Base-by-base conservation (phyloP, 2,888 invertebrate genomes). In the Sericinus montela region DNA sequence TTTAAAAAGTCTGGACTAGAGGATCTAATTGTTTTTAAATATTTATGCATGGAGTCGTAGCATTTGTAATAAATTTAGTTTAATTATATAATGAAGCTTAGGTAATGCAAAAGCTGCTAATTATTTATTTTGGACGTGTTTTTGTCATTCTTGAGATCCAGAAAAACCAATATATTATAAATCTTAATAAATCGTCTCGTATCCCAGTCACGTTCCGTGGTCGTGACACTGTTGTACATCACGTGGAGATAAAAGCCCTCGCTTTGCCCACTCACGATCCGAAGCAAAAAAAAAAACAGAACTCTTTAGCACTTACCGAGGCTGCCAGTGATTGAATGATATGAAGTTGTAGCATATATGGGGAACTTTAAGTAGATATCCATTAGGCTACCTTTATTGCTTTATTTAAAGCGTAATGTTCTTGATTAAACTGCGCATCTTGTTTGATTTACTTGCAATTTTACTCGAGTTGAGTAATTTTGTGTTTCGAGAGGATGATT, bases 221-320 rank as follows among this genome's bases (percentile, higher is more conserved):
- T 83, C 87, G 86, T 85, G 87, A 87, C 85, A 80, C 72, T 65
- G 72, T 70, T 30, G 69, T 83, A 81, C 75, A 79, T 86, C 83
- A 83, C 73, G 74, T 58, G 62, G 74, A 85, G 87, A 88, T 87
- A 87, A 87, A 83, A 83, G 75, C 74, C 73, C 71, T 73, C 68
- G 66, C 71, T 68, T 69, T 56, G 68, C 68, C 72, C 71, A 73
- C 78, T 78, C 75, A 75, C 74, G 74, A 63, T 63, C 56, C 13
- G 14, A 40, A 28, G 53, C 51, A 56, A 63, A 70, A 73, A 25
- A 69, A 70, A 63, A n/a, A n/a, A n/a, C n/a, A n/a, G n/a, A 58
- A 58, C 63, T 65, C 63, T 71, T 76, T 74, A 72, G 69, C 78
- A 76, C 78, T 79, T 71, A 67, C 61, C 58, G 51, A 55, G 59